Conservation (phyloP, 2,888 invertebrate genomes). For the Clunio marinus region DNA sequence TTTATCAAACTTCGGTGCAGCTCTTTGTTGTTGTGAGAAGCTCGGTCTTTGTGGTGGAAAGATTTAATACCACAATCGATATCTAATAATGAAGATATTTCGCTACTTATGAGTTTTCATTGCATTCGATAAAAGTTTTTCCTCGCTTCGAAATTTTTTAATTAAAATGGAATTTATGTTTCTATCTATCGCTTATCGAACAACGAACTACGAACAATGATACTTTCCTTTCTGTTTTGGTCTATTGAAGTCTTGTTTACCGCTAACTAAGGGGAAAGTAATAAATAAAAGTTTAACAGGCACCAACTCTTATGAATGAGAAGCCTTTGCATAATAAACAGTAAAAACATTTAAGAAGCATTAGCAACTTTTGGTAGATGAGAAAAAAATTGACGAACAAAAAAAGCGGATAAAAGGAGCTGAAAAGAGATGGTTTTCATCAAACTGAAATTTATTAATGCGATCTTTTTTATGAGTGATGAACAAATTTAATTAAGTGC, state of each 20-base stretch:
- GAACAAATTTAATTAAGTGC: constrained; percentile 18
- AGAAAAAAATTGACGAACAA: no score
- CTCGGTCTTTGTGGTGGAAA: not conserved
- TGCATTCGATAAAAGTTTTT: constrained; percentile 4
- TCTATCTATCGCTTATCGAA: no score
- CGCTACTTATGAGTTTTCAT: not conserved
- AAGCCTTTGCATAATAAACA: constrained; percentile 24
- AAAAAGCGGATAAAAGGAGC: not conserved
- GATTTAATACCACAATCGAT: constrained; percentile 26
- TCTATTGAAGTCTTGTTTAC: not conserved
- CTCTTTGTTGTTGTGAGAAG: no score
- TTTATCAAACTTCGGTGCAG: no score
- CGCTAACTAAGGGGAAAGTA: not conserved
- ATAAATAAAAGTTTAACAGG: constrained; percentile 8
- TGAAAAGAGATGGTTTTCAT: not conserved
- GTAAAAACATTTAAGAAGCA: not conserved
- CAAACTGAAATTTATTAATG: constrained; percentile 1
- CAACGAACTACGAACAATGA: constrained; percentile 16
- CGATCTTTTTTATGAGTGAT: not conserved
- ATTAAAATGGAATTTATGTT: constrained; percentile 37
- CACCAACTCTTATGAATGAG: not conserved
- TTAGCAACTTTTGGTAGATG: not conserved
- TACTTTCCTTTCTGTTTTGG: not conserved
- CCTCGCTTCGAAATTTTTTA: constrained; percentile 16
- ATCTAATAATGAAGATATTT: constrained; percentile 9